Base-by-base conservation (phyloP, 2,797 vertebrate genomes). In the Thaleichthys pacificus region DNA sequence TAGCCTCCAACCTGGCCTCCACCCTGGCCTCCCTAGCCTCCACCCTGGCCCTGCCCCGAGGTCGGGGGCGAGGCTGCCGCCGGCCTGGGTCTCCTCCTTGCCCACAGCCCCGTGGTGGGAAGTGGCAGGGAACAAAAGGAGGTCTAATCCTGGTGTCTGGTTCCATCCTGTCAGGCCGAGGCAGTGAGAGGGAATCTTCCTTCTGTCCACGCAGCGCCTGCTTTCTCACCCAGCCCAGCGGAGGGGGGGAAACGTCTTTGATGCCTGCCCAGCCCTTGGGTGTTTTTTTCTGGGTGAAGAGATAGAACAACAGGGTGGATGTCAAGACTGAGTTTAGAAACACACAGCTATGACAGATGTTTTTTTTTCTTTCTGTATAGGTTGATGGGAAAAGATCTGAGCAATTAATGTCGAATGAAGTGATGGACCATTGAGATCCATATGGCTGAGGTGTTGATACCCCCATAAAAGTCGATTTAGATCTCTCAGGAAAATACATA, bases 61-160 rank as follows among this genome's bases (percentile, higher is more conserved):
- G 90, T 54, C 26, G 42, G 66, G 42, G 35, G 65, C n/a, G 54
- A 61, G 28, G 47, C 57, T n/a, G 86, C 83, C 82, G 84, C 84
- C 88, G 77, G 82, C 80, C 71, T 80, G 86, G 80, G 77, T 92
- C 91, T 92, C 90, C 91, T 91, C 85, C 91, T 91, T 89, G 86
- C 90, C 86, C 89, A 86, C 84, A 90, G 86, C 90, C 88, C 91
- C 71, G 85, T 72, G 90, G 89, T 92, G 93, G 92, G 91, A 93
- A 94, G 91, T 91, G 89, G 88, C 87, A 87, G 82, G 79, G 84
- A 80, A 94, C 93, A 93, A 95, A 92, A 89, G 87, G 74, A 78
- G 81, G 73, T 77, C 86, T 94, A 94, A 95, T 95, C 93, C 93
- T 72, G 90, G 87, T 94, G 94, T 94, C 93, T 92, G 89, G 91